These are phyloP conservation scores for Diploptera punctata DNA, from an alignment of 2,888 invertebrate genomes.

Conservation along the genomic window DNA sequence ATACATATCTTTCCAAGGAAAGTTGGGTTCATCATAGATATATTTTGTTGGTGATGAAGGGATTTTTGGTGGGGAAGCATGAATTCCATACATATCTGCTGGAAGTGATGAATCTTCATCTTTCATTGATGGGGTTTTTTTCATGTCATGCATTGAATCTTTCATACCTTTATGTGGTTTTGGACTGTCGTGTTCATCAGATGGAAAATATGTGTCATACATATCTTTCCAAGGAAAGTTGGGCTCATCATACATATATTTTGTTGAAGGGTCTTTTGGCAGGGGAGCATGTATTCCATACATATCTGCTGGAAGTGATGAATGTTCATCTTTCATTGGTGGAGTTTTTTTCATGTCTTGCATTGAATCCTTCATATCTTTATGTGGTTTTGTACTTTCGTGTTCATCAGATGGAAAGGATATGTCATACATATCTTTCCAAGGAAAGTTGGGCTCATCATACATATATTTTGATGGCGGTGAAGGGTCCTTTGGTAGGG, in stretches of 20 bases:
- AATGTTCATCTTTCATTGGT: neutral
- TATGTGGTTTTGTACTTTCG: neutral
- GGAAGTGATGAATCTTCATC: neutral
- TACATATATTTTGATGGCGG: neutral
- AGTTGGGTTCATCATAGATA: neutral
- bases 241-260: neutral
- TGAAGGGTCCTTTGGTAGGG: neutral
- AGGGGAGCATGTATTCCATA: neutral
- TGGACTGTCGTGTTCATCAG: too few species aligned
- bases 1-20: neutral
- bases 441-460: neutral
- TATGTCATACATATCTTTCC: too few species aligned
- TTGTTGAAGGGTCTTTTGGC: neutral
- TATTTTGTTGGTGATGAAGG: neutral
- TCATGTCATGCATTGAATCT: too few species aligned
- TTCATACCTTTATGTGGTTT: neutral
- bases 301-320: neutral
- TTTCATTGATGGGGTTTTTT: neutral
- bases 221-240: neutral
- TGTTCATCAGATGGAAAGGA: too few species aligned
- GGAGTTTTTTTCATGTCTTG: too few species aligned
- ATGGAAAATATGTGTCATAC: too few species aligned
- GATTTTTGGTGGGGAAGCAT: neutral
- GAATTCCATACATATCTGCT: neutral
- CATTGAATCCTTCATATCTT: neutral